Base-by-base conservation (phyloP, 2,113 vertebrate species). In the Archilochus colubris region DNA sequence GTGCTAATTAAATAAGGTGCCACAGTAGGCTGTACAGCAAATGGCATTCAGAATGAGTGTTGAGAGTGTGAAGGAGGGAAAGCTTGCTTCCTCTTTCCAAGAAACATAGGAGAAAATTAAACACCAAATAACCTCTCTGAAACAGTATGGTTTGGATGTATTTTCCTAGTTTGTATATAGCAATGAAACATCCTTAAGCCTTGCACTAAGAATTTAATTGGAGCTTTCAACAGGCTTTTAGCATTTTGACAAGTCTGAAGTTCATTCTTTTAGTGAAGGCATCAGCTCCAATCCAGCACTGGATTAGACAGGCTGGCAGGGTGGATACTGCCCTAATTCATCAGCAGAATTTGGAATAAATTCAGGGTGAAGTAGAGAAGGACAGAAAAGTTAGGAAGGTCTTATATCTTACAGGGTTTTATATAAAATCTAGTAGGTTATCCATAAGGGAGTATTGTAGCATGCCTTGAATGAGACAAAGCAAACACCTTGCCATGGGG, bases 1-100 rank as follows among this genome's bases (percentile, higher is more conserved):
- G 80, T 66, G 58, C 88, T 86, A 96, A 96, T 95, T 95, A 93
- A 83, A 46, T 27, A 51, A 84, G 64, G 64, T 93, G 94, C 69
- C 89, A 75, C 5, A 5, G 83, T 48, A 59, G 76, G 82, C 51
- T 70, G 80, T 75, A 50, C 36, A 73, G 86, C 74, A 78, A 70
- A 81, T 0, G 0, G 50, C 86, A 91, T 94, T 94, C 89, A 94
- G 89, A 84, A 79, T 38, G 81, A 89, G 94, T 30, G 8, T 1
- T 72, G 69, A 40, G 58, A 89, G 95, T 68, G 70, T 94, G 81
- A 96, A 92, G 86, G 70, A 89, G 5, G 7, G 77, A 93, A 95
- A 91, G 62, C 28, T 76, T 89, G n/a, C 54, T 84, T 91, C 84
- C 89, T 90, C 80, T 61, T 69, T 68, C 78, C 76, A 92, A 78